phyloP scores from a whole-genome alignment of 2,888 invertebrate species.

The Copidosoma aretas region DNA sequence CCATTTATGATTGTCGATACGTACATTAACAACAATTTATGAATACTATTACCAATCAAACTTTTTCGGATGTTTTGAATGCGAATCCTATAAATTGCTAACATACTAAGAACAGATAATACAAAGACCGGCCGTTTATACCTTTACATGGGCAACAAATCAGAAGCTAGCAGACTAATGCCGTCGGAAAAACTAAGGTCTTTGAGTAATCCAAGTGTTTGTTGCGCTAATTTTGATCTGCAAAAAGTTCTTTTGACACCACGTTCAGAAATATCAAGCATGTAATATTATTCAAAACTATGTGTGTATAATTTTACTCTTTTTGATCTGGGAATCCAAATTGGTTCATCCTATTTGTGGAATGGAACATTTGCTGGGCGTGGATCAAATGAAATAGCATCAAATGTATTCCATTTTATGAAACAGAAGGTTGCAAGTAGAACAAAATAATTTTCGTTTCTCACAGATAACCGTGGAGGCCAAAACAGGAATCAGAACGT shows the following conservation, averaged over 20 bases:
- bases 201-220: background rate
- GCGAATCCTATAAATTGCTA: too few species aligned
- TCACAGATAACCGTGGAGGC: background rate
- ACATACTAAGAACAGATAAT: too few species aligned
- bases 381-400: background rate
- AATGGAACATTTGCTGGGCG: background rate
- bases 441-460: background rate
- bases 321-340: background rate
- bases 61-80: too few species aligned
- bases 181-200: background rate
- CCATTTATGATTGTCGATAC: too few species aligned
- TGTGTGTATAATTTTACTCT: background rate
- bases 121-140: too few species aligned
- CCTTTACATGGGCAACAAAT: too few species aligned
- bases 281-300: background rate
- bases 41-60: too few species aligned
- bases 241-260: background rate
- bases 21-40: too few species aligned
- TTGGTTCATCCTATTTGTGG: background rate
- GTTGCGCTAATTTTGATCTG: background rate
- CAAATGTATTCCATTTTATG: background rate
- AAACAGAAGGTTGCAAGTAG: background rate
- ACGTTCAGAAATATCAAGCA: background rate
- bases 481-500: background rate
- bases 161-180: too few species aligned